A percentile compares a stretch with the other conserved stretches of the same genome.
Conservation (phyloP, 1,140 invertebrate genomes). For the Cherax quadricarinatus region DNA sequence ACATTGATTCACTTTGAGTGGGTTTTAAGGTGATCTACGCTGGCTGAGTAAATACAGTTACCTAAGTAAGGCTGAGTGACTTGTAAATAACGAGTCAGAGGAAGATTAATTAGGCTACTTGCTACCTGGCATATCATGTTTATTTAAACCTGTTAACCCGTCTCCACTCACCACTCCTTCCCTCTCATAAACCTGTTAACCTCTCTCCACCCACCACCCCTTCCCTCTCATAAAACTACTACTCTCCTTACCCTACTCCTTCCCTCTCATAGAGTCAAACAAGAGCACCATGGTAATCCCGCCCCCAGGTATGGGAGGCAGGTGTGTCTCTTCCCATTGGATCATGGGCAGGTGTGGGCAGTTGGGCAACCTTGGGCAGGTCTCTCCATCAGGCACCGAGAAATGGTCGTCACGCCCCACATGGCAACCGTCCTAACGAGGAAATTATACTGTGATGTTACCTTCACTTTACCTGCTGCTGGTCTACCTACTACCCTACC, state of each 20-base stretch:
- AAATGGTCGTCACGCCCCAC: conserved; percentile 1
- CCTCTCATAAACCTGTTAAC: neutral
- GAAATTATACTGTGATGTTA: neutral
- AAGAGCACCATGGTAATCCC: no score
- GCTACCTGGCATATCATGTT: no score
- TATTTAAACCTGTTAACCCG: neutral
- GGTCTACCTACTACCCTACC: neutral
- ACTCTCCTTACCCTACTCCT: neutral
- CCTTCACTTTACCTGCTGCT: neutral
- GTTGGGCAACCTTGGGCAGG: no score
- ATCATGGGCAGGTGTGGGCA: neutral
- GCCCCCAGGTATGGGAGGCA: neutral
- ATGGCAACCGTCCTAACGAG: neutral
- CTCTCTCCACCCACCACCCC: neutral
- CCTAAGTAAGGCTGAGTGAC: no score
- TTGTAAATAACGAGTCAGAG: no score
- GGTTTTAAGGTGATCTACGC: no score
- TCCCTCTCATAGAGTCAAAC: no score
- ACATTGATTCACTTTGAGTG: no score
- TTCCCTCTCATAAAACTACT: neutral
- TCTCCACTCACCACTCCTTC: neutral
- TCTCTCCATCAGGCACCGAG: neutral
- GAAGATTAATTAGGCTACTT: no score
- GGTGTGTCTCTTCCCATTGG: neutral
- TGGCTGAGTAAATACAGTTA: no score